Percentiles rank a stretch among this genome's conserved stretches.
These are phyloP conservation scores for Chorisops tibialis DNA, from an alignment of 2,888 invertebrate species.

Conservation along the genomic window DNA sequence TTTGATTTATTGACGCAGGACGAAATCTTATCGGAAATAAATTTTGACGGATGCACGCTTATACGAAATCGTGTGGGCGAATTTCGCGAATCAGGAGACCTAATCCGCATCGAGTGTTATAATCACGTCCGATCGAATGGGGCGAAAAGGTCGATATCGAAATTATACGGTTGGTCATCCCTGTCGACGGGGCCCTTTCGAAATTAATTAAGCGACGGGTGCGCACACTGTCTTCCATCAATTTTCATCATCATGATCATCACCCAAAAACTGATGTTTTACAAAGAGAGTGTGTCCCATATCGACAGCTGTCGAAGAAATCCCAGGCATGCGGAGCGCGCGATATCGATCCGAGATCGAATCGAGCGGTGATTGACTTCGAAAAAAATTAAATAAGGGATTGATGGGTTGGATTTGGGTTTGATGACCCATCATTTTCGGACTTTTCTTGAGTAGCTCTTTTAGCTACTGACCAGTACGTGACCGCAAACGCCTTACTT, in stretches of 20 bases:
- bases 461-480: slow-evolving; percentile 26
- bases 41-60: too few species aligned
- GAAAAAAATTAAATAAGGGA: too few species aligned
- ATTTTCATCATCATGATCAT: slow-evolving; percentile 26
- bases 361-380: slow-evolving; percentile 23
- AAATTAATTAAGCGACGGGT: slow-evolving; percentile 24
- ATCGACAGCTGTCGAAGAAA: neutral
- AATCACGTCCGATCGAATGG: too few species aligned
- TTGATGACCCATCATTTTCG: slow-evolving; percentile 22
- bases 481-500: slow-evolving; percentile 17
- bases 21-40: too few species aligned
- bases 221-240: slow-evolving; percentile 23
- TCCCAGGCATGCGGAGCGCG: slow-evolving; percentile 6
- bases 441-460: neutral
- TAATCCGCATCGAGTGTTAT: too few species aligned
- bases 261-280: neutral
- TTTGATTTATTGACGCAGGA: too few species aligned
- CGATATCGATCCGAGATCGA: neutral
- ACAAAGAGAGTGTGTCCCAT: slow-evolving; percentile 18
- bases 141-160: neutral
- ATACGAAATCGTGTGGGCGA: too few species aligned
- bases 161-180: slow-evolving; percentile 19
- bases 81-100: too few species aligned
- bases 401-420: slow-evolving; percentile 25
- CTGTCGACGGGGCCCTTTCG: neutral